phyloP scores from a whole-genome alignment of 2,113 vertebrate species.

The Lampris megalopsis region DNA sequence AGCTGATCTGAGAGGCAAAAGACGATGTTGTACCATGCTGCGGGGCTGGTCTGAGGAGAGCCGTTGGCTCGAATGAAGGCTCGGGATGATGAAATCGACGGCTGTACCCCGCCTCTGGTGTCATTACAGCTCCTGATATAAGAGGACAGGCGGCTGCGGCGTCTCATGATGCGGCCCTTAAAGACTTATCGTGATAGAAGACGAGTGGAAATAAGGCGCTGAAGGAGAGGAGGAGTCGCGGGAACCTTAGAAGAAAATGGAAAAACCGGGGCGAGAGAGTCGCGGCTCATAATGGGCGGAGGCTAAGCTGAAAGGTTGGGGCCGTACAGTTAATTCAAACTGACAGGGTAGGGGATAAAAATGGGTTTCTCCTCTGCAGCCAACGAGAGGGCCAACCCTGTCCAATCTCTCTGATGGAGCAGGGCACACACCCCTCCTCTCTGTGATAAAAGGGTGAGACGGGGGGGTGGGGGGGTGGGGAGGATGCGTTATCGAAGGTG shows the following conservation, averaged over 20 bases:
- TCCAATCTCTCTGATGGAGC: conserved; percentile 71
- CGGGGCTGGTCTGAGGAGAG: conserved; percentile 27
- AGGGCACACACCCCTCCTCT: conserved; percentile 38
- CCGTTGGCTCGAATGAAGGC: conserved; percentile 53
- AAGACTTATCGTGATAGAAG: conserved; percentile 42
- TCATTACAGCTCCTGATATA: conserved; percentile 43
- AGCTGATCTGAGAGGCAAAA: conserved; percentile 37
- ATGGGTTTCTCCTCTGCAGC: conserved; percentile 63
- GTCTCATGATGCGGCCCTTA: conserved; percentile 44
- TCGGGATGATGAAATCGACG: conserved; percentile 9
- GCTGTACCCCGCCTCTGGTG: conserved; percentile 15
- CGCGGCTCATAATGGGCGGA: conserved; percentile 49
- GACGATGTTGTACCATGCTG: not conserved
- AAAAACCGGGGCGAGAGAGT: conserved; percentile 45
- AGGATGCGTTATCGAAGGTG: conserved; percentile 69
- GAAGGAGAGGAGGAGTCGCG: conserved; percentile 34
- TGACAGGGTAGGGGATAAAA: conserved; percentile 73
- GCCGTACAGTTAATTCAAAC: conserved; percentile 71
- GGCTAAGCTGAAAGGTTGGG: conserved; percentile 66
- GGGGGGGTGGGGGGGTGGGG: conserved; percentile 29
- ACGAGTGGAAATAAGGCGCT: conserved; percentile 49
- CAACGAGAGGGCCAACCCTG: conserved; percentile 60
- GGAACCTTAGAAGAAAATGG: conserved; percentile 52
- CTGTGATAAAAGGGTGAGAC: conserved; percentile 36
- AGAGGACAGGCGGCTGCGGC: conserved; percentile 44